These are phyloP conservation scores for Pachypanchax playfairii DNA, from an alignment of 2,113 vertebrate genomes.

Conservation along the genomic window DNA sequence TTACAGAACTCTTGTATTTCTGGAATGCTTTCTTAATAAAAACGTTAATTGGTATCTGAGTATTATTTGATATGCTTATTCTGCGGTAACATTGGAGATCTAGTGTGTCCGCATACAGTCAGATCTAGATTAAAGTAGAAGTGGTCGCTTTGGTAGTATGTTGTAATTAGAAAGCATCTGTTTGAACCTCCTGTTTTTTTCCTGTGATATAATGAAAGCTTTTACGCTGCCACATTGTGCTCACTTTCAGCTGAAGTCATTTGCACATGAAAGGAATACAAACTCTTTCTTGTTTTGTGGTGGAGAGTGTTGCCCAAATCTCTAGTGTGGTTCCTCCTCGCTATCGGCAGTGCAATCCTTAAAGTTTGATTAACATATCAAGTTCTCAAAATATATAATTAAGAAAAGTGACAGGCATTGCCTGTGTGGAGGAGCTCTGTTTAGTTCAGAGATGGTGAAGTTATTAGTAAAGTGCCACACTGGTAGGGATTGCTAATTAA, in stretches of 20 bases:
- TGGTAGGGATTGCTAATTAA: not conserved
- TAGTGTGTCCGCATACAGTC: too few relatives aligned
- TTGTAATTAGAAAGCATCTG: constrained; percentile 29
- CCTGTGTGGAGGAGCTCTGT: constrained; percentile 13
- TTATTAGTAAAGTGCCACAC: constrained; percentile 13
- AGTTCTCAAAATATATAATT: constrained; percentile 26
- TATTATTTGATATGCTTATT: too few relatives aligned
- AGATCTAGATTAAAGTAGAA: constrained; percentile 44
- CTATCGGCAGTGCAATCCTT: constrained; percentile 9
- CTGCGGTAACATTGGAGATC: too few relatives aligned
- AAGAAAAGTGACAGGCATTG: constrained; percentile 10
- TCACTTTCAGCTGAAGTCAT: constrained; percentile 1
- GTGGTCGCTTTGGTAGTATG: constrained; percentile 12
- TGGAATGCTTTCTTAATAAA: not conserved
- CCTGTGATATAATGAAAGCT: constrained; percentile 40
- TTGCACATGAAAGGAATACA: constrained; percentile 25
- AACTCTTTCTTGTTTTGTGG: constrained; percentile 10
- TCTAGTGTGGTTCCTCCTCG: constrained; percentile 12
- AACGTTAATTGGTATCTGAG: not conserved
- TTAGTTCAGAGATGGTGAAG: not conserved
- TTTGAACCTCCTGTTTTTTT: constrained; percentile 9
- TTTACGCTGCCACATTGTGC: not conserved
- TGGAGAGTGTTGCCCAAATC: constrained; percentile 3
- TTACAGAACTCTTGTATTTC: not conserved
- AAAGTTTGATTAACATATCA: constrained; percentile 18